phyloP scores from a whole-genome alignment of 1,140 invertebrate species.

The Atta texana region DNA sequence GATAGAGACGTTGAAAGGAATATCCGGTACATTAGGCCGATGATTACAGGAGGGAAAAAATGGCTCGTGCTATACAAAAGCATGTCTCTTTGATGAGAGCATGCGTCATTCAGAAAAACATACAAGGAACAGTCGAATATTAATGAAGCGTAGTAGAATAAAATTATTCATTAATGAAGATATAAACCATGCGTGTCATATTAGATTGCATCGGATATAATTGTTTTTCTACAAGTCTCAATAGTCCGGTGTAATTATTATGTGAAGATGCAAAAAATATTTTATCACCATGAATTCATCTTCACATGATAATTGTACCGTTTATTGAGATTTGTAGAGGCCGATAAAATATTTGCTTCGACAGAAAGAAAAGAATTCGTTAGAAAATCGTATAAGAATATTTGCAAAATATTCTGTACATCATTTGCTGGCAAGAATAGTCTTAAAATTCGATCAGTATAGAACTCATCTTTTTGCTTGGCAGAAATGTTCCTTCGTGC shows the following conservation, averaged over 20 bases:
- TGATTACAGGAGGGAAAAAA: neutral
- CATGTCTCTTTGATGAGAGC: slow-evolving; percentile 1
- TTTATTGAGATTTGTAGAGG: too few species aligned
- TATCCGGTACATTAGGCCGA: slow-evolving; percentile 16
- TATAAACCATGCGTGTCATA: neutral
- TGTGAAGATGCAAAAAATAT: too few species aligned
- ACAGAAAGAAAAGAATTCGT: neutral
- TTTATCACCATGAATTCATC: neutral
- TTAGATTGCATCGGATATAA: slow-evolving; percentile 10
- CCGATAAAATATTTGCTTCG: neutral
- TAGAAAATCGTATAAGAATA: neutral
- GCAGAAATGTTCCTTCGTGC: neutral
- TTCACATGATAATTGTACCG: neutral
- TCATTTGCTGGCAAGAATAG: neutral
- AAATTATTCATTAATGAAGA: slow-evolving; percentile 36
- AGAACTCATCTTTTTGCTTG: neutral
- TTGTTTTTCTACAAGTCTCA: too few species aligned
- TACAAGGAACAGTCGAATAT: slow-evolving; percentile 14
- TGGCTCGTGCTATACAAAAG: neutral
- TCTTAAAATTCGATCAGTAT: neutral
- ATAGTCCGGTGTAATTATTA: too few species aligned
- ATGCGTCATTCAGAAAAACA: neutral
- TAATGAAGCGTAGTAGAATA: slow-evolving; percentile 3
- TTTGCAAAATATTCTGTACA: neutral
- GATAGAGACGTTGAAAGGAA: slow-evolving; percentile 8